These are phyloP conservation scores for Siniperca obscura DNA, from an alignment of 2,797 vertebrate species.

Conservation along the genomic window DNA sequence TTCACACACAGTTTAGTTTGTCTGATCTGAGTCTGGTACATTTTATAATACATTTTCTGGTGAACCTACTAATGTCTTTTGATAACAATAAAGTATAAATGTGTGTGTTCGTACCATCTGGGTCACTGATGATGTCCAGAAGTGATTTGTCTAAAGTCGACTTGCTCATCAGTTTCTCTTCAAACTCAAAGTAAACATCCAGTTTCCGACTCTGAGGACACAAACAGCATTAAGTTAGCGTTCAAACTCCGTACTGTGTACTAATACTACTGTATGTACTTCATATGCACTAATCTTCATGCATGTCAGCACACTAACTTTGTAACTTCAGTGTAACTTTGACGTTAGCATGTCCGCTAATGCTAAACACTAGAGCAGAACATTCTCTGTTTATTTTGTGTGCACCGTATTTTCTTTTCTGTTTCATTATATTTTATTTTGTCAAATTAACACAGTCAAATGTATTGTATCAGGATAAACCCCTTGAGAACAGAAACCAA, in stretches of 20 bases:
- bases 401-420: too few relatives aligned
- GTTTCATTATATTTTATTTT: too few relatives aligned
- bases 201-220: conserved; percentile 91
- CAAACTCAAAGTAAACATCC: conserved; percentile 98
- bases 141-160: conserved; percentile 96
- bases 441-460: too few relatives aligned
- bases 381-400: too few relatives aligned
- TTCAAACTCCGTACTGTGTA: not conserved
- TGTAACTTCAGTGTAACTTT: too few relatives aligned
- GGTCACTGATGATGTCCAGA: conserved; percentile 97
- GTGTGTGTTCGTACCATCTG: conserved; percentile 87
- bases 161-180: conserved; percentile 99
- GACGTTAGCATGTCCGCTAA: too few relatives aligned
- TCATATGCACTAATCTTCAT: not conserved
- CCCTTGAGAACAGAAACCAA: too few relatives aligned
- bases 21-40: not conserved
- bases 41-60: not conserved
- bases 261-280: not conserved
- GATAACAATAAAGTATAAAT: not conserved
- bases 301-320: not conserved
- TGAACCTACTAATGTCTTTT: not conserved
- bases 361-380: too few relatives aligned
- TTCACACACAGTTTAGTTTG: conserved; percentile 6
- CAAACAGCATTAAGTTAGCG: conserved; percentile 1
- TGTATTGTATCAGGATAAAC: too few relatives aligned